phyloP scores from a whole-genome alignment of 2,888 invertebrate species.

The Nebria brevicollis region DNA sequence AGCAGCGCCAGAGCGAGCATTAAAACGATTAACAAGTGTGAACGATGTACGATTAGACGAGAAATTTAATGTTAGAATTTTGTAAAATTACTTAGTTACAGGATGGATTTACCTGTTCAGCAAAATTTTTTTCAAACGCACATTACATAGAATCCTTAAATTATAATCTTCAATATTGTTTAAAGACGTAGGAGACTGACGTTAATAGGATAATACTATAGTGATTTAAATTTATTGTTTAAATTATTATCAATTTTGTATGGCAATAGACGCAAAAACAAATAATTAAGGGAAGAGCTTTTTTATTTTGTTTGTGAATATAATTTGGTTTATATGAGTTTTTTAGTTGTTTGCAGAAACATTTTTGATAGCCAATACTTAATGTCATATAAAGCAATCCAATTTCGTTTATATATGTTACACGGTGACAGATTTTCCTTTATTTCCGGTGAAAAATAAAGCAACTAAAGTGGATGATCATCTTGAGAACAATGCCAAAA shows the following conservation, averaged over 20 bases:
- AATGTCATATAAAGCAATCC: neutral
- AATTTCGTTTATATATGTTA: neutral
- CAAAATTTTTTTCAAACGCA: too few relatives aligned
- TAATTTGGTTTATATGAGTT: neutral
- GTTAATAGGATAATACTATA: too few relatives aligned
- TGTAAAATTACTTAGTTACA: conserved; percentile 39
- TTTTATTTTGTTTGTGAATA: neutral
- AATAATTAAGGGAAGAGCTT: neutral
- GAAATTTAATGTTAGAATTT: conserved; percentile 46
- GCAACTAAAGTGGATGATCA: neutral
- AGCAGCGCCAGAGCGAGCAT: conserved; percentile 6
- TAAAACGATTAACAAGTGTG: conserved; percentile 44
- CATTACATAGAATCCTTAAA: too few relatives aligned
- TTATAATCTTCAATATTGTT: too few relatives aligned
- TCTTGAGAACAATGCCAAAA: neutral
- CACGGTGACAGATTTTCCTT: neutral
- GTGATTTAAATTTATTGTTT: too few relatives aligned
- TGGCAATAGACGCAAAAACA: neutral
- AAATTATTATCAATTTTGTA: too few relatives aligned
- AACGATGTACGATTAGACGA: conserved; percentile 33
- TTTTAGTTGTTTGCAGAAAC: neutral
- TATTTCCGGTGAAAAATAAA: neutral
- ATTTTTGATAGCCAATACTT: neutral
- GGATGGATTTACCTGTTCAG: neutral
- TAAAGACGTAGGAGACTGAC: too few relatives aligned